Base-by-base conservation (phyloP, 2,113 vertebrate species). In the Setophaga kirtlandii region DNA sequence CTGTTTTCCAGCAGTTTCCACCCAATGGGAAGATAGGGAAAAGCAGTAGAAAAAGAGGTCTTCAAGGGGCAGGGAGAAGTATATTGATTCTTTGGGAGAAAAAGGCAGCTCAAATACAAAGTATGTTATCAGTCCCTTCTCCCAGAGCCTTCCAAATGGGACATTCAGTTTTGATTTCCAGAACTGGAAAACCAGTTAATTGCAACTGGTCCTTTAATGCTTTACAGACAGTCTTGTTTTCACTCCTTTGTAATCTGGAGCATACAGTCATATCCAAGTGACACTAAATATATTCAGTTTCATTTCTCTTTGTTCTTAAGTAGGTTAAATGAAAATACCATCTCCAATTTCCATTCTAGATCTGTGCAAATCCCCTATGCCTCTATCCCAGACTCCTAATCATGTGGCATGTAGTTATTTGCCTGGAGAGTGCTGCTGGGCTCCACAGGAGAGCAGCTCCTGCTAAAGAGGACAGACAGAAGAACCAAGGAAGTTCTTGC, bases 241-340 rank as follows among this genome's bases (percentile, higher is more conserved):
- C n/a, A 89, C 25, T 88, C 30, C 21, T 8, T 44, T 89, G 47
- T 81, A 65, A 91, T 73, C 37, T 44, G 30, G 68, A 87, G 49
- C 44, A 69, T 50, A 39, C 27, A 87, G 67, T 85, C 30, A 12
- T 56, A 79, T 89, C 41, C 71, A 77, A 62, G 70, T 50, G 82
- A 50, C 39, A 21, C 25, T 30, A 63, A 92, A 79, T 67, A 58
- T n/a, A 78, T 63, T 90, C 80, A n/a, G 44, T 89, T 91, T 96
- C 52, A 47, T 93, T 95, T 83, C 89, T 49, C 42, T 95, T 94
- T 92, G 87, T 80, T 95, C 95, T 89, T 64, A 96, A 97, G 83
- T 96, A 90, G 93, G 85, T 95, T 94, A 92, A 90, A 93, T 91
- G 85, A 93, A 92, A 95, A 85, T 88, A 77, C 31, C 41, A n/a